Percentiles rank a stretch among this genome's conserved stretches.
Conservation (phyloP, 1,140 invertebrate genomes). For the Drosophila seguyi region DNA sequence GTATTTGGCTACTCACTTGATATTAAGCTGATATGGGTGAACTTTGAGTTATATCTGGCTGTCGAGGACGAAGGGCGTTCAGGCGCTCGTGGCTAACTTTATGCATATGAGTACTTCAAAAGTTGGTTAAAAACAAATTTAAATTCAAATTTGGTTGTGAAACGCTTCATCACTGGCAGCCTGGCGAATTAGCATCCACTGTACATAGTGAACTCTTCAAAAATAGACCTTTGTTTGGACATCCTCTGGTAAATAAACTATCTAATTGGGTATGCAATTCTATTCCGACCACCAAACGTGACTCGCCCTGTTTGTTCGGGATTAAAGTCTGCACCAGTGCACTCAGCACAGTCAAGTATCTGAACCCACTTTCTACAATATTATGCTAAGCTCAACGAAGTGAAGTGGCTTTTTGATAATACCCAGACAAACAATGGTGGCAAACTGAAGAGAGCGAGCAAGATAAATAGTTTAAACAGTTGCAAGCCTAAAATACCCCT, state of each 20-base stretch:
- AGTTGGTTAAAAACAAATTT: constrained; percentile 41
- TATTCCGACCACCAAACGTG: constrained; percentile 32
- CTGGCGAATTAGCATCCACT: background rate
- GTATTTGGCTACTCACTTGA: constrained; percentile 52
- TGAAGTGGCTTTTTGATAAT: constrained; percentile 23
- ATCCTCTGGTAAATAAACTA: constrained; percentile 17
- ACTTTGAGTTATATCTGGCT: constrained; percentile 65
- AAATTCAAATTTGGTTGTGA: constrained; percentile 40
- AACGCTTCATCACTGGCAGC: constrained; percentile 21
- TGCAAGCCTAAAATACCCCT: background rate
- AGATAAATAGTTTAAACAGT: constrained; percentile 2
- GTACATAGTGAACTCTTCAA: constrained; percentile 8
- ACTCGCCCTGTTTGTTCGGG: constrained; percentile 16
- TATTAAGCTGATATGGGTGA: constrained; percentile 53
- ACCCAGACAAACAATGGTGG: constrained; percentile 25
- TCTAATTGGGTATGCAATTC: constrained; percentile 36
- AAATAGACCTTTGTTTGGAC: constrained; percentile 6
- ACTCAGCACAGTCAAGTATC: constrained; percentile 30
- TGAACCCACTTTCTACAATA: constrained; percentile 13
- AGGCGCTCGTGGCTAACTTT: constrained; percentile 36
- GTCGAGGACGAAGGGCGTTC: background rate
- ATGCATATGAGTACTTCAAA: constrained; percentile 10
- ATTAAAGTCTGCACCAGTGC: constrained; percentile 35
- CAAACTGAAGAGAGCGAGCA: background rate
- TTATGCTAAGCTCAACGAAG: constrained; percentile 22